phyloP scores from a whole-genome alignment of 2,113 vertebrate species.

The Sinocyclocheilus rhinocerous region DNA sequence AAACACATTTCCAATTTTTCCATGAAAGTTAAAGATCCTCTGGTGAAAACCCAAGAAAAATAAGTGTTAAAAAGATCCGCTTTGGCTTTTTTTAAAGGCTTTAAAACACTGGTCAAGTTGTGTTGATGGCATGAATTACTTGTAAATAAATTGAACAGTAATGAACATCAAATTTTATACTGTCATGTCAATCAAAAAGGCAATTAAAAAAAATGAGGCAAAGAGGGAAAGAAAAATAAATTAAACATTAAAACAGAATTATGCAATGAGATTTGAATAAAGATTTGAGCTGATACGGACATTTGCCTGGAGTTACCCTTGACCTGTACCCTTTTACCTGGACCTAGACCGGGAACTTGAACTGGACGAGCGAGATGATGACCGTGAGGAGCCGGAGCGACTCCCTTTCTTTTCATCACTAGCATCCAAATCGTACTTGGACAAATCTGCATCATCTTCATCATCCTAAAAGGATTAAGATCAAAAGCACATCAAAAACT shows the following conservation, averaged over 20 bases:
- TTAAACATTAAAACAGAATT: slow-evolving; percentile 25
- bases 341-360: slow-evolving; percentile 99
- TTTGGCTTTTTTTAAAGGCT: background rate
- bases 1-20: slow-evolving; percentile 45
- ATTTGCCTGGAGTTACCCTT: slow-evolving; percentile 99
- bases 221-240: too few species aligned
- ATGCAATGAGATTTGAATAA: slow-evolving; percentile 68
- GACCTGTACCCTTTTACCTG: slow-evolving; percentile 99
- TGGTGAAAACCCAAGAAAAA: background rate
- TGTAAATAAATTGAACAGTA: background rate
- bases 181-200: slow-evolving; percentile 16
- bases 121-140: background rate
- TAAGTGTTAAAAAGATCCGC: background rate
- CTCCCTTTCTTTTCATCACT: slow-evolving; percentile 86
- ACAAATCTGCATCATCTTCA: slow-evolving; percentile 89
- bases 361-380: slow-evolving; percentile 88
- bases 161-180: too few species aligned
- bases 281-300: slow-evolving; percentile 98
- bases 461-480: slow-evolving; percentile 65
- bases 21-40: background rate
- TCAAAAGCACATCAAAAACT: background rate
- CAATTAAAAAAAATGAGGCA: background rate
- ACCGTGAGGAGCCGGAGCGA: slow-evolving; percentile 89
- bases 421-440: slow-evolving; percentile 93
- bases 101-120: background rate